Percentiles rank a stretch among this genome's conserved stretches.
Conservation (phyloP, 1,140 invertebrate genomes). For the Drosophila subobscura region DNA sequence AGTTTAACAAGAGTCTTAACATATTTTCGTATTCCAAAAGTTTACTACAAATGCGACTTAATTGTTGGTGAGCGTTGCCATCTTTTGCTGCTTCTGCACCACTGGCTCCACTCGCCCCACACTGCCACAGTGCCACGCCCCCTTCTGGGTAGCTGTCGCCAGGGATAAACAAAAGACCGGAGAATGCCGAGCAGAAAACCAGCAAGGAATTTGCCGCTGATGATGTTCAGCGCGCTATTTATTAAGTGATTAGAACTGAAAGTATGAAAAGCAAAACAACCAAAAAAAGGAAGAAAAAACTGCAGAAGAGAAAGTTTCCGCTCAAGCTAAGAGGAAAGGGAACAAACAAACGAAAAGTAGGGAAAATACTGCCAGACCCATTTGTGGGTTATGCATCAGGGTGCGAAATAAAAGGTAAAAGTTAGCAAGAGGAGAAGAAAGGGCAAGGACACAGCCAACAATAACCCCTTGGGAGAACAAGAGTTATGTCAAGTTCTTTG, state of each 20-base stretch:
- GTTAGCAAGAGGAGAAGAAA: conserved; percentile 1
- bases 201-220: conserved; percentile 59
- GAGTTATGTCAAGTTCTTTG: too few species aligned
- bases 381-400: not conserved
- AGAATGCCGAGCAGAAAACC: conserved; percentile 26
- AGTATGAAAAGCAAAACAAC: conserved; percentile 17
- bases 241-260: conserved; percentile 70
- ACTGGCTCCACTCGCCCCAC: not conserved
- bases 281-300: conserved; percentile 20
- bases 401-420: not conserved
- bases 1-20: conserved; percentile 80
- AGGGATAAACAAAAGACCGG: conserved; percentile 48
- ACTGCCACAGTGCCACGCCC: not conserved
- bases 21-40: conserved; percentile 79
- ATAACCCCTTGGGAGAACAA: too few species aligned
- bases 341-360: not conserved
- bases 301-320: conserved; percentile 18
- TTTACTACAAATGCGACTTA: conserved; percentile 79
- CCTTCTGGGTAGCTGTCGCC: conserved; percentile 8
- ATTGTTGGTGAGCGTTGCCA: conserved; percentile 65
- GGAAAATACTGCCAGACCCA: conserved; percentile 13
- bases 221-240: conserved; percentile 61
- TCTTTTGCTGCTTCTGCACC: conserved; percentile 24
- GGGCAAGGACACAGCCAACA: too few species aligned
- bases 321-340: conserved; percentile 14